Evolutionary conservation across 2,797 vertebrate species (phyloP).

Genomic region (Acridotheres tristis): DNA sequence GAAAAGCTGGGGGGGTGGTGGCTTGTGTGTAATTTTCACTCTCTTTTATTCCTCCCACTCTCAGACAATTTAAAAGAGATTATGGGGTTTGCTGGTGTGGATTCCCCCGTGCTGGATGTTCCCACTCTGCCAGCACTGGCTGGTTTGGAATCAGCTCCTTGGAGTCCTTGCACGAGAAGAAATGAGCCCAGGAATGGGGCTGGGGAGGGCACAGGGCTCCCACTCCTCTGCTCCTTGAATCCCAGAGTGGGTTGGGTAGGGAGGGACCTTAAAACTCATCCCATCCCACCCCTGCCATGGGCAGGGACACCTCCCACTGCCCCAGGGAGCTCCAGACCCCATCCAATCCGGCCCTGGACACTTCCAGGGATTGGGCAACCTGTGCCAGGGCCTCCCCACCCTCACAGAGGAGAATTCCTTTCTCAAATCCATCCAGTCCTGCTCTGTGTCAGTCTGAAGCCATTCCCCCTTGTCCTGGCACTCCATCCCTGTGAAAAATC

Average conservation of each 20-base stretch:
- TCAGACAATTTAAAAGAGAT: not conserved
- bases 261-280: too few species aligned
- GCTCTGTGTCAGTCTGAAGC: not conserved
- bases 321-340: not conserved
- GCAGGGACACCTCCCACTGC: not conserved
- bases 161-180: not conserved
- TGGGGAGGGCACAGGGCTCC: not conserved
- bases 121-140: not conserved
- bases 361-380: not conserved
- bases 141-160: not conserved
- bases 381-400: not conserved
- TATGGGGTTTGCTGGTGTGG: not conserved
- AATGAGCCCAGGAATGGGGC: not conserved
- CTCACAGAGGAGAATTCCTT: not conserved
- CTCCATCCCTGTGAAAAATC: not conserved
- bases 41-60: slow-evolving; percentile 49
- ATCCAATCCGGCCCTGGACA: fast-evolving
- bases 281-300: not conserved
- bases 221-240: not conserved
- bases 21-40: not conserved
- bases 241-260: not conserved
- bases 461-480: not conserved
- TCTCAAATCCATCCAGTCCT: not conserved
- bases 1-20: not conserved
- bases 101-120: not conserved